A percentile compares a stretch with the other conserved stretches of the same genome.
These are phyloP conservation scores for Megalopta genalis DNA, from an alignment of 1,140 invertebrate species.

Conservation along the genomic window DNA sequence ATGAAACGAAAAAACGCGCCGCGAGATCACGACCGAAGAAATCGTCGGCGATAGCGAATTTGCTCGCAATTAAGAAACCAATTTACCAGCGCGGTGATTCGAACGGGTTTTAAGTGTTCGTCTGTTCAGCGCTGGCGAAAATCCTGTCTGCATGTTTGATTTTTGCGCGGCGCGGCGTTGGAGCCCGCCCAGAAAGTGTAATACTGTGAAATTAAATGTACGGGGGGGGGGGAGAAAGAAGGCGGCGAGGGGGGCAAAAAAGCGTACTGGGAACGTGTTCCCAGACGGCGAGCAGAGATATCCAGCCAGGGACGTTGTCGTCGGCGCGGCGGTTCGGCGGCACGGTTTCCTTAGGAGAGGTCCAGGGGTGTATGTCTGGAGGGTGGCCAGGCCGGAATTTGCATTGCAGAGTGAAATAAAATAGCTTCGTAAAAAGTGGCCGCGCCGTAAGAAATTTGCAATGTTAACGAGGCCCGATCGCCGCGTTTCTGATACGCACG, in stretches of 20 bases:
- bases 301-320: background rate
- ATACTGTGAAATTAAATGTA: background rate
- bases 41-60: background rate
- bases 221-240: background rate
- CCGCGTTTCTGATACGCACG: constrained; percentile 41
- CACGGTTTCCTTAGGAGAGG: constrained; percentile 21
- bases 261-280: background rate
- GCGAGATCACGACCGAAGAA: too few species aligned
- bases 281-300: background rate
- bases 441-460: constrained; percentile 56
- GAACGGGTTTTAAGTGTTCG: background rate
- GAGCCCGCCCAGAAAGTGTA: background rate
- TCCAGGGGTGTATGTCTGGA: background rate
- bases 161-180: background rate
- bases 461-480: constrained; percentile 67
- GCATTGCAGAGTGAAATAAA: constrained; percentile 66
- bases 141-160: background rate
- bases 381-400: constrained; percentile 49
- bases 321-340: background rate
- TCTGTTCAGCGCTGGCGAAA: background rate
- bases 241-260: background rate
- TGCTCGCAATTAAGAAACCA: constrained; percentile 9
- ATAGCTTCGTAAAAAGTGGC: constrained; percentile 56
- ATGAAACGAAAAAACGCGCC: too few species aligned
- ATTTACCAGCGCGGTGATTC: constrained; percentile 3